Evolutionary conservation across 1,140 invertebrate species (phyloP).

Genomic region (Eurytemora carolleeae): DNA sequence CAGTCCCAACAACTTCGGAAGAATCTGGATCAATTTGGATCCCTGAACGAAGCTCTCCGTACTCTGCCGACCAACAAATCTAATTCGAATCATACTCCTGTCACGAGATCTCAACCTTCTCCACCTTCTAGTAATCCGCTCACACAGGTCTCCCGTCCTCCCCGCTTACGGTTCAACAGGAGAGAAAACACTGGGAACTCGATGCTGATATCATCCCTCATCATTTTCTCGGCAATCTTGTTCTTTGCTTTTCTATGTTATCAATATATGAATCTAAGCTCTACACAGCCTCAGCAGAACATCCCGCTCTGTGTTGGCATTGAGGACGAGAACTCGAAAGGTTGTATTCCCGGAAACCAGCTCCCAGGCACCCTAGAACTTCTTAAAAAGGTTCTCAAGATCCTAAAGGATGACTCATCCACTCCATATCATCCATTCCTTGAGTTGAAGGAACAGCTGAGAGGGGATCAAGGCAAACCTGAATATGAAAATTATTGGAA

Average conservation of each 20-base stretch:
- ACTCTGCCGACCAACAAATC: constrained; percentile 4
- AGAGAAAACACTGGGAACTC: not conserved
- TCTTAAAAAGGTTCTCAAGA: not conserved
- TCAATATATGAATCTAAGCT: constrained; percentile 11
- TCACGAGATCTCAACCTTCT: too few relatives aligned
- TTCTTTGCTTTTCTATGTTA: constrained; percentile 2
- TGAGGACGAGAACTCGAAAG: too few relatives aligned
- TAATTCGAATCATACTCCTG: too few relatives aligned
- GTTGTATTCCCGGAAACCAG: not conserved
- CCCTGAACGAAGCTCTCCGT: constrained; percentile 7
- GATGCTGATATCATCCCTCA: constrained; percentile 1
- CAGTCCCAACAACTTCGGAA: not conserved
- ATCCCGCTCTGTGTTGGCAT: not conserved
- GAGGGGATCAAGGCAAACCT: not conserved
- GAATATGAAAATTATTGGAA: not conserved
- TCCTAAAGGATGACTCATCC: not conserved
- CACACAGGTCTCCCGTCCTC: too few relatives aligned
- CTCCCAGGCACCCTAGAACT: not conserved
- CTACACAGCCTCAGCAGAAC: not conserved
- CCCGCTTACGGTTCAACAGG: too few relatives aligned
- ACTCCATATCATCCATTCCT: not conserved
- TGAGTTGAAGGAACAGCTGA: not conserved
- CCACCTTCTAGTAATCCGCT: too few relatives aligned
- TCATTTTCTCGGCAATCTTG: not conserved
- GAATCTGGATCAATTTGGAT: not conserved